Evolutionary conservation across 2,797 vertebrate genomes (phyloP).

Genomic region (Taenioides sp.): DNA sequence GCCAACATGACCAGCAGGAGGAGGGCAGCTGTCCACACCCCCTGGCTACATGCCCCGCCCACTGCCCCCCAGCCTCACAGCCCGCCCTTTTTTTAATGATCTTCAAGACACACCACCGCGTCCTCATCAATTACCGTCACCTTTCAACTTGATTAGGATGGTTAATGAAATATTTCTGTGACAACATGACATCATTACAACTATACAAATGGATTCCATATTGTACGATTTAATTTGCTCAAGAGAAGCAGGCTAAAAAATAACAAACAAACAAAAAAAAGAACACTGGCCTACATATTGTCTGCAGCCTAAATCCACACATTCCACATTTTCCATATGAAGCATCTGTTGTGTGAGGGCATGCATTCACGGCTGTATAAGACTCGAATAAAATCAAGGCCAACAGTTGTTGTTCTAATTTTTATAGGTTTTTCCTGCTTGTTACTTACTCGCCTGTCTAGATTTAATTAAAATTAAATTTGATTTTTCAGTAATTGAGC

Average conservation of each 20-base stretch:
- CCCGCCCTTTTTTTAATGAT: slow-evolving; percentile 26
- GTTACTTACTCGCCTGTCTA: not conserved
- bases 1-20: slow-evolving; percentile 78
- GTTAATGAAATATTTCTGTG: slow-evolving; percentile 15
- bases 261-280: not conserved
- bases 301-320: slow-evolving; percentile 7
- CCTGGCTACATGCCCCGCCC: slow-evolving; percentile 63
- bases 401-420: slow-evolving; percentile 5
- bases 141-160: slow-evolving; percentile 40
- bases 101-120: slow-evolving; percentile 6
- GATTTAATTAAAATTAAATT: not conserved
- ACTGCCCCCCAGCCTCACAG: slow-evolving; percentile 45
- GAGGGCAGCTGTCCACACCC: slow-evolving; percentile 73
- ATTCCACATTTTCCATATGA: slow-evolving; percentile 1
- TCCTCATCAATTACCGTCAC: slow-evolving; percentile 8
- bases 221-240: not conserved
- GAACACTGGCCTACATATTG: slow-evolving; percentile 10
- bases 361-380: not conserved
- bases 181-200: slow-evolving; percentile 1
- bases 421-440: not conserved
- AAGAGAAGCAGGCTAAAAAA: not conserved
- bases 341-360: slow-evolving; percentile 8
- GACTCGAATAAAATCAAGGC: slow-evolving; percentile 1
- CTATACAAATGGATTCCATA: not conserved
- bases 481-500: not conserved